Conservation (phyloP, 2,797 vertebrate genomes). For the Argyrosomus regius region DNA sequence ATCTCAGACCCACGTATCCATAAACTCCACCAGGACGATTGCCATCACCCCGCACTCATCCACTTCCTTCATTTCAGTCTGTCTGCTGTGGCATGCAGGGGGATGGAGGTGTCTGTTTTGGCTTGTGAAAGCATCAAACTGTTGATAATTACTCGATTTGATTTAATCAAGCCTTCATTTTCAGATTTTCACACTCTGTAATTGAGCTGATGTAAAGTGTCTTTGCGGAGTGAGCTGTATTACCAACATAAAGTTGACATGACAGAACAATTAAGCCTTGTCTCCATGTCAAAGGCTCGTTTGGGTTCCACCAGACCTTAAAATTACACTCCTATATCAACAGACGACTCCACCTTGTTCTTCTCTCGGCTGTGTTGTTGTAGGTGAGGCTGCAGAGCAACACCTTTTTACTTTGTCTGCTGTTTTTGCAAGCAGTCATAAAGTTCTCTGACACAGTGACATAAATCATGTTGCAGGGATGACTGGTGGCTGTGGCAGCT, state of each 20-base stretch:
- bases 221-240: slow-evolving; percentile 48
- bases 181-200: slow-evolving; percentile 42
- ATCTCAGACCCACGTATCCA: slow-evolving; percentile 46
- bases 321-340: slow-evolving; percentile 16
- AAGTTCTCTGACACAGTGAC: slow-evolving; percentile 78
- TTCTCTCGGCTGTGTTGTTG: background rate
- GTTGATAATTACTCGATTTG: slow-evolving; percentile 64
- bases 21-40: slow-evolving; percentile 45
- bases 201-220: slow-evolving; percentile 62
- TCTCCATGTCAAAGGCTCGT: slow-evolving; percentile 38
- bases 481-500: slow-evolving; percentile 77
- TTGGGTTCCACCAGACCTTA: slow-evolving; percentile 29
- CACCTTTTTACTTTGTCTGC: slow-evolving; percentile 50
- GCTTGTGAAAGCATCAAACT: slow-evolving; percentile 55
- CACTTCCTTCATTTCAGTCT: slow-evolving; percentile 33
- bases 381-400: slow-evolving; percentile 27
- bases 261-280: slow-evolving; percentile 51
- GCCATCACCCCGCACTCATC: slow-evolving; percentile 29
- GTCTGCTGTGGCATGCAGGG: slow-evolving; percentile 18
- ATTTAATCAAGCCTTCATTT: slow-evolving; percentile 58
- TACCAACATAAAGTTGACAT: slow-evolving; percentile 49
- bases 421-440: slow-evolving; percentile 65
- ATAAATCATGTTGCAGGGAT: slow-evolving; percentile 81
- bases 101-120: slow-evolving; percentile 7
- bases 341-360: slow-evolving; percentile 23